Base-by-base conservation (phyloP, 2,888 invertebrate species). In the Athalia circularis region DNA sequence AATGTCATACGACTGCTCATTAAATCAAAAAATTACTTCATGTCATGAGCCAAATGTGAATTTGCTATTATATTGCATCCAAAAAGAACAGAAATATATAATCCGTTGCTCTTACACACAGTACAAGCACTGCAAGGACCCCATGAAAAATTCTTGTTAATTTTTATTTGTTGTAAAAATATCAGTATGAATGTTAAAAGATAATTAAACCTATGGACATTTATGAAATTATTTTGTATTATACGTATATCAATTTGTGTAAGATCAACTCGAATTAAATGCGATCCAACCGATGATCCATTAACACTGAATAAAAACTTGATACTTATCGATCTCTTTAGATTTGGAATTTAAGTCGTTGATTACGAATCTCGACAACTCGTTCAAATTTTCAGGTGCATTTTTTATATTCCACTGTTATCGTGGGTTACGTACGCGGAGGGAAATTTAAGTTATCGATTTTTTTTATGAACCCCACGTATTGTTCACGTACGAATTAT, bases 141-240 rank as follows among this genome's bases (percentile, higher is more conserved):
- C 50, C 50, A 29, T 50, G 64, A 75, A 29, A 29, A 29, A 29
- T n/a, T 75, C 48, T 75, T 75, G 75, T 75, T 75, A 50, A 64
- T 75, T 8, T 62, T 62, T 59, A 62, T 50, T 75, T 62, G 62
- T 62, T 75, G 4, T 75, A 75, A 52, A 47, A 59, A 50, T 75
- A 62, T 75, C 50, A 75, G 11, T 75, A 75, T 75, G 13, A 52
- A 62, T 64, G 50, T 75, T 62, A 59, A 62, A 45, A 75, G 5
- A 75, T 15, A 75, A 50, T 6, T 29, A 64, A 29, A 29, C 43
- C 15, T 50, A 57, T 75, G 64, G 43, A 62, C 50, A 64, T 75
- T 72, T 29, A 29, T 29, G 29, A 29, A 29, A 72, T 72, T 59
- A 47, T 72, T 72, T 75, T 75, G 75, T 75, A 75, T 75, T 48